A percentile compares a stretch with the other conserved stretches of the same genome.
phyloP scores from a whole-genome alignment of 2,888 invertebrate genomes.

The Agrotis puta region DNA sequence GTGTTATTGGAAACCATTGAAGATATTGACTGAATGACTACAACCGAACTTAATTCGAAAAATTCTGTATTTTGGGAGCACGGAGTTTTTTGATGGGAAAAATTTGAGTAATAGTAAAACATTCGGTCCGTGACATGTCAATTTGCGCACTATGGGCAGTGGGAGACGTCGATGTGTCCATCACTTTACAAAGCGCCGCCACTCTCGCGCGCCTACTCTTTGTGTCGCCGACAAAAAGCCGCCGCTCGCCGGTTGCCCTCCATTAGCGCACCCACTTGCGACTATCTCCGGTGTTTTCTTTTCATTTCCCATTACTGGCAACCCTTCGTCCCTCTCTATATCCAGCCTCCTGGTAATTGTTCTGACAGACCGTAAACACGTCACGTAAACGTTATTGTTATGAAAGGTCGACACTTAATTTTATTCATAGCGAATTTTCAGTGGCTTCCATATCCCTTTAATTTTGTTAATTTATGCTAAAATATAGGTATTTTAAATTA shows the following conservation, averaged over 20 bases:
- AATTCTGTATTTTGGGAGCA: neutral
- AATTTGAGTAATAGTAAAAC: conserved; percentile 21
- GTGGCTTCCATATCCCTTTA: conserved; percentile 35
- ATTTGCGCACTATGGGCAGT: conserved; percentile 1
- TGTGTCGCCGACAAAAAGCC: conserved; percentile 64
- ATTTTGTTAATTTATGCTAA: conserved; percentile 48
- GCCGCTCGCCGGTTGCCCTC: conserved; percentile 68
- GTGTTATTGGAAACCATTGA: conserved; percentile 13
- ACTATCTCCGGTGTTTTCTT: conserved; percentile 76
- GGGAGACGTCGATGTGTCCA: conserved; percentile 18
- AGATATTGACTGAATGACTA: neutral
- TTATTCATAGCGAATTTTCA: conserved; percentile 55
- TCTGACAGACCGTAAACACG: conserved; percentile 61
- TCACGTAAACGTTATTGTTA: conserved; percentile 58
- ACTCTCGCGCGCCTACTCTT: conserved; percentile 50
- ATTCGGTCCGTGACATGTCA: conserved; percentile 11
- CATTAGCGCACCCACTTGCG: conserved; percentile 70
- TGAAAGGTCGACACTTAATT: conserved; percentile 54
- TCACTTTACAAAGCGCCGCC: conserved; percentile 31
- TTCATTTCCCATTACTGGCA: conserved; percentile 69
- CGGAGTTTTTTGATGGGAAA: neutral
- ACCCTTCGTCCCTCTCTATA: conserved; percentile 47
- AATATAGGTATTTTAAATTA: conserved; percentile 49
- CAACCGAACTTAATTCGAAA: neutral
- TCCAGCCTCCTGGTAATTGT: conserved; percentile 56